Base-by-base conservation (phyloP, 2,113 vertebrate genomes). In the Phylloscopus whistleri region DNA sequence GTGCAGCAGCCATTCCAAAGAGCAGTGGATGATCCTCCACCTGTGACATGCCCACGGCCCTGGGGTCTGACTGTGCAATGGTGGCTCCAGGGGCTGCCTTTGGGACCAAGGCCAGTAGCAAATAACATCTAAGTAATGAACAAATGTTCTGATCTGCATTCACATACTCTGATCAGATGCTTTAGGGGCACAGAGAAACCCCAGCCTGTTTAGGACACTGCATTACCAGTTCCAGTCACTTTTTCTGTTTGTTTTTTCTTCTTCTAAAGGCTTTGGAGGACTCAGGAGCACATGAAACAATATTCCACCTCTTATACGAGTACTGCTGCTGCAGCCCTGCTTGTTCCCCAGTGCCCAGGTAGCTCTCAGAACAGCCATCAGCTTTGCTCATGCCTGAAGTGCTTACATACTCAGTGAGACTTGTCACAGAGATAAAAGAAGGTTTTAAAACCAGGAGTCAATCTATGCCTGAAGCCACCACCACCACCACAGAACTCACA, bases 31-130 rank as follows among this genome's bases (percentile, higher is more conserved):
- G 15, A 39, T 39, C 8, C 22, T 23, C 19, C 37, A 10, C 6
- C 72, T 2, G 6, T 2, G 53, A 26, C 2, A 1, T 2, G 21
- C 28, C 41, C 51, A 9, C 0, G 10, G 58, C 59, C 19, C 68
- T 35, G 73, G 3, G 3, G 2, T 43, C 49, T 11, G 6, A 9
- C 33, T 21, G 13, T 0, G 0, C 66, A 44, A 0, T 0, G n/a
- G 37, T 5, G 31, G 81, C 60, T 79, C 43, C 60, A 37, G 88
- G 37, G 20, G 44, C 46, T 44, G 56, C 7, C 74, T 39, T 39
- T 16, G 52, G 58, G 28, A 66, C 27, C 55, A 12, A 28, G 22
- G 41, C 13, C 52, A 43, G 33, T 6, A 13, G 69, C 4, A 74
- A 84, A 12, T 9, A 33, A 56, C 41, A 28, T 16, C 59, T 49